Base-by-base conservation (phyloP, 92 coral and sea anemone species). In the Heliopora coerulea region DNA sequence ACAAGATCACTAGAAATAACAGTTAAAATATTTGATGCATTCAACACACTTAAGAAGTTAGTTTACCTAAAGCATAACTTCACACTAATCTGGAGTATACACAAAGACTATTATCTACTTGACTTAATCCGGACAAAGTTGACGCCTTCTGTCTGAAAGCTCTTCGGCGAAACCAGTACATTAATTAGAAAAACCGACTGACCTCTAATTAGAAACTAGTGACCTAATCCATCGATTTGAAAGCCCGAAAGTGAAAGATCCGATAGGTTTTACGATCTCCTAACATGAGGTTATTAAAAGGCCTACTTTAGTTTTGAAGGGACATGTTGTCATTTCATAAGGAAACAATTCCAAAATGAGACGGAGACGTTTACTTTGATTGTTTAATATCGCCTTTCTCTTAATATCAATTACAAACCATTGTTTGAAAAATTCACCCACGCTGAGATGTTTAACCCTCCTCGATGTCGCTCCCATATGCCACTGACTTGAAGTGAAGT, bases 31-130 rank as follows among this genome's bases (percentile, higher is more conserved):
- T 67, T 67, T 67, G 39, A 67, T 41, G 56, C 73, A 54, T 67
- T 67, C 13, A 28, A 21, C 59, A 25, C 74, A 44, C 54, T 67
- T 44, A 26, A 21, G 59, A 58, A 41, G 46, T 39, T 31, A 67
- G 74, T 67, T 67, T 44, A 67, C 40, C 59, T 21, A 44, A 27
- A 17, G 75, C 59, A 68, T 68, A 68, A 49, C 61, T 68, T 68
- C 54, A 28, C 60, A 1, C 75, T 48, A 68, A 44, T 68, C 54
- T 68, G 59, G 0, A 7, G 19, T 50, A 28, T 70, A 70, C 77
- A 52, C 30, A 54, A 70, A 70, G 49, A 19, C 26, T 41, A 52
- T 70, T 70, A 54, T 54, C 44, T 34, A 32, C 63, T 70, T 54
- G 77, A 10, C 33, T 18, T 70, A 54, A 70, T 70, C 77, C 49